phyloP scores from a whole-genome alignment of 2,113 vertebrate genomes.

The Dicrurus megarhynchus region DNA sequence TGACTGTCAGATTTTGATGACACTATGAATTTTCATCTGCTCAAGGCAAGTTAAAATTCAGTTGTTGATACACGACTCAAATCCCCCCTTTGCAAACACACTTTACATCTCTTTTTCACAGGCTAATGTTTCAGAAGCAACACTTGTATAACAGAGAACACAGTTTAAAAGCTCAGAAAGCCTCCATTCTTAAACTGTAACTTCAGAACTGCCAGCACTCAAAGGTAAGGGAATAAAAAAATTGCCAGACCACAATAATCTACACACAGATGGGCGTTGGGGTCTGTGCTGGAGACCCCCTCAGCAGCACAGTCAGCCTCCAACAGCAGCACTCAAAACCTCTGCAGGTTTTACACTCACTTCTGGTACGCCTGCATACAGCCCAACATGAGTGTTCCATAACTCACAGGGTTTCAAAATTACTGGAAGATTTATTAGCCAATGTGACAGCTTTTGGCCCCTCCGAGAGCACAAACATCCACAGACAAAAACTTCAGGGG shows the following conservation, averaged over 20 bases:
- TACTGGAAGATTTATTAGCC: neutral
- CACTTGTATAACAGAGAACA: neutral
- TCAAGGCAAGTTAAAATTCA: neutral
- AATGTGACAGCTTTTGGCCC: neutral
- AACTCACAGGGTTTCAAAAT: neutral
- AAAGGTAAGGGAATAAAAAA: neutral
- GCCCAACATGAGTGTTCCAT: neutral
- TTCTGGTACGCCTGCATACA: neutral
- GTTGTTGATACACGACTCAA: neutral
- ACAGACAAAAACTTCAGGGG: neutral
- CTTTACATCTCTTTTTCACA: neutral
- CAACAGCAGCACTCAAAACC: neutral
- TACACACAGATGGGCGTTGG: neutral
- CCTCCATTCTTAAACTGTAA: neutral
- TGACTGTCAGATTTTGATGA: neutral
- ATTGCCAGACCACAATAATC: neutral
- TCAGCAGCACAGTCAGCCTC: neutral
- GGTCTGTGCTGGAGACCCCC: neutral
- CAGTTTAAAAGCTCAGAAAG: neutral
- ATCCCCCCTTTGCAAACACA: neutral
- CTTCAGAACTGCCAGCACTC: neutral
- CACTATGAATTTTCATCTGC: neutral
- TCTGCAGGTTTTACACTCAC: neutral
- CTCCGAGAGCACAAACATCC: neutral
- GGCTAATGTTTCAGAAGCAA: neutral